Conservation (phyloP, 2,797 vertebrate species). For the Amblyraja radiata region DNA sequence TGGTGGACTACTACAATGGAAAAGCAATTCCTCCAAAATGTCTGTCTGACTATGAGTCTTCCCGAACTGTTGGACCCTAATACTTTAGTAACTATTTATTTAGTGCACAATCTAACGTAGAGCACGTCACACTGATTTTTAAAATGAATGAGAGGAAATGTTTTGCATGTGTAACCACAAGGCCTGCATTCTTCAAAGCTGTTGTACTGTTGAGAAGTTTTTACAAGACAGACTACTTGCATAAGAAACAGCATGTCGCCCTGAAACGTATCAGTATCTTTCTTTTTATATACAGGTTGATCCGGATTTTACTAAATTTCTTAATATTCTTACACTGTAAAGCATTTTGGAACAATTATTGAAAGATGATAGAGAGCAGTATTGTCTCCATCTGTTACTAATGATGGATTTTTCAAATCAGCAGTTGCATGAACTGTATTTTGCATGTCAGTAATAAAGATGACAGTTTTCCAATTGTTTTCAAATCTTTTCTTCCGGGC, state of each 20-base stretch:
- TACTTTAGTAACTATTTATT: constrained; percentile 54
- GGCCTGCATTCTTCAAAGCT: constrained; percentile 62
- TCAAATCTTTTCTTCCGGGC: background rate
- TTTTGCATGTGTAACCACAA: constrained; percentile 76
- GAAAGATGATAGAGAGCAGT: constrained; percentile 62
- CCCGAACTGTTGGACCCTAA: constrained; percentile 89
- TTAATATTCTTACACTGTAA: constrained; percentile 92
- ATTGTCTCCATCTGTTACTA: constrained; percentile 65
- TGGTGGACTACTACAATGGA: constrained; percentile 98
- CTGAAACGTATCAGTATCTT: constrained; percentile 69
- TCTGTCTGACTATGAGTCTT: constrained; percentile 88
- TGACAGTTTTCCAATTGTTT: constrained; percentile 59
- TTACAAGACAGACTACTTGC: constrained; percentile 61
- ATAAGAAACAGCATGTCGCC: constrained; percentile 71
- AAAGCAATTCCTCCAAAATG: constrained; percentile 97
- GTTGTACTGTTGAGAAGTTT: constrained; percentile 66
- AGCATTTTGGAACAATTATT: constrained; percentile 77
- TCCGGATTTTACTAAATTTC: constrained; percentile 96
- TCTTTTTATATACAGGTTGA: constrained; percentile 96
- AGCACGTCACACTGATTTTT: constrained; percentile 69
- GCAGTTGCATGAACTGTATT: constrained; percentile 81
- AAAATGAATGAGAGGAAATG: constrained; percentile 49
- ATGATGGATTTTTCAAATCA: constrained; percentile 59
- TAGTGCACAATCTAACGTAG: constrained; percentile 52
- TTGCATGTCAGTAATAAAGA: constrained; percentile 91